Conservation (phyloP, 1,140 invertebrate species). For the Dysdera silvatica region DNA sequence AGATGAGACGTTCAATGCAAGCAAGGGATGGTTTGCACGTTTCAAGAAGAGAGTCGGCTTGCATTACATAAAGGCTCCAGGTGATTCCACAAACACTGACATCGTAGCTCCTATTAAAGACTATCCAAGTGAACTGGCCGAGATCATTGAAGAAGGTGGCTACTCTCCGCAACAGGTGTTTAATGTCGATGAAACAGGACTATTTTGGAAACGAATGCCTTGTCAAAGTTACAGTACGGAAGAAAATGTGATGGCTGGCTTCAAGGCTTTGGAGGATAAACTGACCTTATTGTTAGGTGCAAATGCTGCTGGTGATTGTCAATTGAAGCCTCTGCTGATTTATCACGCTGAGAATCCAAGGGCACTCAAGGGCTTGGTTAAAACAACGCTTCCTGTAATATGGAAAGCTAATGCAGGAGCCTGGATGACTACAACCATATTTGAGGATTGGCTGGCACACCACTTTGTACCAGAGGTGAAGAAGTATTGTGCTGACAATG, state of each 20-base stretch:
- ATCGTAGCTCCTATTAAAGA: slow-evolving; percentile 36
- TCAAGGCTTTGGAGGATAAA: slow-evolving; percentile 11
- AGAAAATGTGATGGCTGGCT: neutral
- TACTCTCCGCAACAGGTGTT: neutral
- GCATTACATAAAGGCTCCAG: slow-evolving; percentile 39
- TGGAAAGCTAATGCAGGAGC: slow-evolving; percentile 14
- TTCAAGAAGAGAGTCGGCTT: slow-evolving; percentile 39
- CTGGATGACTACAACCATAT: slow-evolving; percentile 14
- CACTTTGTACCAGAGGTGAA: slow-evolving; percentile 25
- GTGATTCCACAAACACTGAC: slow-evolving; percentile 40
- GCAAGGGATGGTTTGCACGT: slow-evolving; percentile 41
- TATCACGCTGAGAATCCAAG: slow-evolving; percentile 11
- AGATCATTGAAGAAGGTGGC: slow-evolving; percentile 39
- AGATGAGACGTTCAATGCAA: slow-evolving; percentile 33
- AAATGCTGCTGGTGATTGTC: slow-evolving; percentile 8
- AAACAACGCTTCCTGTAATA: neutral
- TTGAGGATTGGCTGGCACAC: slow-evolving; percentile 7
- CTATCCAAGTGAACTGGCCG: slow-evolving; percentile 36
- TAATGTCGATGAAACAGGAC: neutral
- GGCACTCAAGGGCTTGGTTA: slow-evolving; percentile 18
- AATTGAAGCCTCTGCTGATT: slow-evolving; percentile 4
- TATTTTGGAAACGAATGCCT: slow-evolving; percentile 6
- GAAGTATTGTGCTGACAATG: slow-evolving; percentile 18
- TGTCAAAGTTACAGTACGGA: neutral
- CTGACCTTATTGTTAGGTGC: slow-evolving; percentile 13